Conservation (phyloP, 2,888 invertebrate species). For the Trichogramma evanescens region DNA sequence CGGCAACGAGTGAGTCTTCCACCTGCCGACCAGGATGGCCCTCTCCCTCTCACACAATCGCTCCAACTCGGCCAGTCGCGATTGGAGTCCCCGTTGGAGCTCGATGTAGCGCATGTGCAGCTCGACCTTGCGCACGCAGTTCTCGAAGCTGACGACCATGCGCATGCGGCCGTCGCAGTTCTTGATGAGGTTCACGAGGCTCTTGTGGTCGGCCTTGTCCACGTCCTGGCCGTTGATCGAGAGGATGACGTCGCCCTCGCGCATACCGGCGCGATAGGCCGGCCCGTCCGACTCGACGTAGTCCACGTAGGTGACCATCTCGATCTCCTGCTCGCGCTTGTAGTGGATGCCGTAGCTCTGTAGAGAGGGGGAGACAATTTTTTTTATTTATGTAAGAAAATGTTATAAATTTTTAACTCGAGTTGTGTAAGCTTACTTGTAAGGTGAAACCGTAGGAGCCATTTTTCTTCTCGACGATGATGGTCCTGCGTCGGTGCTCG, state of each 20-base stretch:
- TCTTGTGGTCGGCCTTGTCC: slow-evolving; percentile 89
- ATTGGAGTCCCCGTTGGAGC: slow-evolving; percentile 74
- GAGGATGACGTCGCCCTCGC: slow-evolving; percentile 92
- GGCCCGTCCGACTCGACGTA: slow-evolving; percentile 90
- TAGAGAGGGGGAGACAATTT: background rate
- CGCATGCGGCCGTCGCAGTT: slow-evolving; percentile 84
- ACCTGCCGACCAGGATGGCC: slow-evolving; percentile 75
- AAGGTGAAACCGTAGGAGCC: slow-evolving; percentile 91
- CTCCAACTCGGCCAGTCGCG: slow-evolving; percentile 78
- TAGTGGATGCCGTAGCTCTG: slow-evolving; percentile 96
- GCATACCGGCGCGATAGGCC: slow-evolving; percentile 87
- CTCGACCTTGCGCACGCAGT: slow-evolving; percentile 90
- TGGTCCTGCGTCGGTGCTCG: slow-evolving; percentile 72
- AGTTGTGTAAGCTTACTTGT: slow-evolving; percentile 51
- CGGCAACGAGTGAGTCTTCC: slow-evolving; percentile 84
- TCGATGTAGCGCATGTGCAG: slow-evolving; percentile 89
- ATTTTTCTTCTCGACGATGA: slow-evolving; percentile 85
- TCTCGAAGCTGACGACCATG: slow-evolving; percentile 94
- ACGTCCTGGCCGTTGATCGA: slow-evolving; percentile 94
- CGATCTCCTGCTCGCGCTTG: slow-evolving; percentile 87
- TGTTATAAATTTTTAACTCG: background rate
- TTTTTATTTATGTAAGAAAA: background rate
- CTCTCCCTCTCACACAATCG: slow-evolving; percentile 73
- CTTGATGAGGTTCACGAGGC: slow-evolving; percentile 86
- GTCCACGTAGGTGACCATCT: slow-evolving; percentile 95